A percentile compares a stretch with the other conserved stretches of the same genome.
Conservation (phyloP, 2,888 invertebrate species). For the Eurois occulta region DNA sequence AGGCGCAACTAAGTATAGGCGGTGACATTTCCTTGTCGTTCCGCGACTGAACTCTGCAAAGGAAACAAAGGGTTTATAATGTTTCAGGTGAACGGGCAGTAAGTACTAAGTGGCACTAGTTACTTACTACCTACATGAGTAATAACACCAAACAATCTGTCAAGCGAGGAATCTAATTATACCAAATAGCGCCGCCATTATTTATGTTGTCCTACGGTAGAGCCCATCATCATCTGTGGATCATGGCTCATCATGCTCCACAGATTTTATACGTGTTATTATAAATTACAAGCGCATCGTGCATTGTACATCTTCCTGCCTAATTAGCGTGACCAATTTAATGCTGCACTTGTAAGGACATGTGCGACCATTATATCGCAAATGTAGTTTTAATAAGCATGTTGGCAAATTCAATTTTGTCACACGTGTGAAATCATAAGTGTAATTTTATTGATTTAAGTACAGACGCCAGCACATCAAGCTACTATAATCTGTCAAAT, state of each 20-base stretch:
- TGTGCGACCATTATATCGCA: conserved; percentile 5
- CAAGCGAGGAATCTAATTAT: conserved; percentile 31
- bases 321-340: conserved; percentile 42
- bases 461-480: no score
- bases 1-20: conserved; percentile 42
- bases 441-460: conserved; percentile 25
- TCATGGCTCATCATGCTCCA: conserved; percentile 38
- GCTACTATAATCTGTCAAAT: no score
- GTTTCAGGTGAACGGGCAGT: conserved; percentile 23
- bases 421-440: conserved; percentile 19
- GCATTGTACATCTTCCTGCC: conserved; percentile 15
- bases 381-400: conserved; percentile 18
- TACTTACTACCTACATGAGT: not conserved
- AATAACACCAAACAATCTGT: conserved; percentile 21
- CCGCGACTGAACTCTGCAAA: not conserved
- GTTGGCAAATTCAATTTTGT: conserved; percentile 10
- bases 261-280: conserved; percentile 33
- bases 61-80: conserved; percentile 11
- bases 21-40: conserved; percentile 5
- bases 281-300: conserved; percentile 10
- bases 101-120: conserved; percentile 11
- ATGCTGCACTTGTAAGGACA: conserved; percentile 16
- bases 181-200: conserved; percentile 18
- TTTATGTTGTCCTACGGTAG: conserved; percentile 4
- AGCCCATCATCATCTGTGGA: conserved; percentile 22